Percentiles rank a stretch among this genome's conserved stretches.
Conservation (phyloP, 2,113 vertebrate species). For the Isurus oxyrinchus region DNA sequence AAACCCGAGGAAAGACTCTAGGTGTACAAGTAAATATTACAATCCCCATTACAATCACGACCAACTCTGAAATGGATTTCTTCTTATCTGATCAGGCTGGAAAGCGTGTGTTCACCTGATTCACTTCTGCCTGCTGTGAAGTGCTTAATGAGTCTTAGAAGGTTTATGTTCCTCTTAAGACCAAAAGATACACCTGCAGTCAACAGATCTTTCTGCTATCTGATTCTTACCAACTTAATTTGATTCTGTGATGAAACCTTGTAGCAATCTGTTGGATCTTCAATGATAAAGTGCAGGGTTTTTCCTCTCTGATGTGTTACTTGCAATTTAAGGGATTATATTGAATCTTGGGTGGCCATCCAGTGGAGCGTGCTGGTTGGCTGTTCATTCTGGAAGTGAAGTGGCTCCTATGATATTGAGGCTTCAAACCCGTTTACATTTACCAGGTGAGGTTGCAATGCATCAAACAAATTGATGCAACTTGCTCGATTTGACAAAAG, state of each 20-base stretch:
- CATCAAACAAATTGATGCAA: not conserved
- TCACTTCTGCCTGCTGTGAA: not conserved
- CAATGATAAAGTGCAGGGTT: not conserved
- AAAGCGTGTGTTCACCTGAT: not conserved
- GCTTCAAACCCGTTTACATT: not conserved
- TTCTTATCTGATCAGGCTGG: not conserved
- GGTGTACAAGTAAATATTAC: not conserved
- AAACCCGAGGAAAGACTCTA: not conserved
- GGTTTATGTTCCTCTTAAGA: not conserved
- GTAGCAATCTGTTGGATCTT: not conserved
- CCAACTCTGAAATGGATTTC: not conserved
- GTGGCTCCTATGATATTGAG: not conserved
- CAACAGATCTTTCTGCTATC: not conserved
- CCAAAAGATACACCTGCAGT: not conserved
- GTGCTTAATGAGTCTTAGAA: not conserved
- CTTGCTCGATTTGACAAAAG: not conserved
- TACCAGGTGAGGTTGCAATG: not conserved
- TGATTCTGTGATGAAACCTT: not conserved
- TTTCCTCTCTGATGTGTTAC: not conserved
- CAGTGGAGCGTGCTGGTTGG: too few relatives aligned
- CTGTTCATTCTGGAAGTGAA: not conserved
- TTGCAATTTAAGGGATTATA: not conserved
- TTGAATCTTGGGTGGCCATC: not conserved
- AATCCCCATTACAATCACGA: not conserved
- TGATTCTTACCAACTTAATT: not conserved